A percentile compares a stretch with the other conserved stretches of the same genome.
Conservation (phyloP, 2,888 invertebrate species). For the Oligia fasciuncula region DNA sequence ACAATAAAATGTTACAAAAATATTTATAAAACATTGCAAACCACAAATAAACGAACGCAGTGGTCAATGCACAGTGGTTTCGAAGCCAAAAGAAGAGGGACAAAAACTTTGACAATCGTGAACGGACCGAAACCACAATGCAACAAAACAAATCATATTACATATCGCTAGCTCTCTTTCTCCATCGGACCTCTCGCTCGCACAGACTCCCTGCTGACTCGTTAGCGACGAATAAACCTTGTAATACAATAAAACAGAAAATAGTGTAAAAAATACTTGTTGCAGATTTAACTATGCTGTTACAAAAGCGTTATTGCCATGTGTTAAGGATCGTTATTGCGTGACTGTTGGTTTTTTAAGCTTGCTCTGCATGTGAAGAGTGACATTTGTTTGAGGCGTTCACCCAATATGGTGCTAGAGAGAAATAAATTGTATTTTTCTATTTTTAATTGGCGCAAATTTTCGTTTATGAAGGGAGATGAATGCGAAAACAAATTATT, state of each 20-base stretch:
- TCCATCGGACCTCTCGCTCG: slow-evolving; percentile 68
- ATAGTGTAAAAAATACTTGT: slow-evolving; percentile 84
- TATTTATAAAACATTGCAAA: slow-evolving; percentile 8
- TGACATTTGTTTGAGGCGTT: slow-evolving; percentile 89
- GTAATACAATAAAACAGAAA: slow-evolving; percentile 87
- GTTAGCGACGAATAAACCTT: slow-evolving; percentile 86
- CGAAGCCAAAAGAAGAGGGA: slow-evolving; percentile 56
- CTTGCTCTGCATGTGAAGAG: slow-evolving; percentile 70
- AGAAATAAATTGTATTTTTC: slow-evolving; percentile 85
- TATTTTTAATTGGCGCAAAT: slow-evolving; percentile 86
- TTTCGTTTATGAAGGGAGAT: slow-evolving; percentile 71
- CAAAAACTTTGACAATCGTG: slow-evolving; percentile 73
- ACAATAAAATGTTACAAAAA: not conserved
- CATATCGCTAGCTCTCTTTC: slow-evolving; percentile 69
- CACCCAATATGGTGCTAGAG: slow-evolving; percentile 85
- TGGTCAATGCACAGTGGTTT: slow-evolving; percentile 64
- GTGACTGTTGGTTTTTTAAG: slow-evolving; percentile 6
- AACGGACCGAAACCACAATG: slow-evolving; percentile 74
- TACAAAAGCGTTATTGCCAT: slow-evolving; percentile 23
- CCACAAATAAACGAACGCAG: slow-evolving; percentile 38
- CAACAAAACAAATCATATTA: slow-evolving; percentile 80
- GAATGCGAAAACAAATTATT: slow-evolving; percentile 71
- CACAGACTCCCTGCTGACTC: slow-evolving; percentile 83
- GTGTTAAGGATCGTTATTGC: slow-evolving; percentile 64
- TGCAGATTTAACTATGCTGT: slow-evolving; percentile 59